phyloP scores from a whole-genome alignment of 2,888 invertebrate genomes.

The Pseudococcus jackbeardsleyi region DNA sequence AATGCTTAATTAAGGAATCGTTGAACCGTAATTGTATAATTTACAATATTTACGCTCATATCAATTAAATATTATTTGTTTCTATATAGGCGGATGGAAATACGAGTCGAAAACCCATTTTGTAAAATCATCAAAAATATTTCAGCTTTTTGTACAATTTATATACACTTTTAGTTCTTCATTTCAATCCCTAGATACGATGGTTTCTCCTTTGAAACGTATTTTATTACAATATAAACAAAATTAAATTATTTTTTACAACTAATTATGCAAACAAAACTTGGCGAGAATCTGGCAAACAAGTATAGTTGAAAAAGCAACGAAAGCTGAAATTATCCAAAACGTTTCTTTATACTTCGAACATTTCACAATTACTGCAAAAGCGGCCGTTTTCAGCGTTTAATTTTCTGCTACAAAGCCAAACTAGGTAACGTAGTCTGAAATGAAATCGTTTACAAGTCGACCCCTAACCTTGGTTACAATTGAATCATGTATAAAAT shows the following conservation, averaged over 20 bases:
- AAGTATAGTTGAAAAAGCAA: not conserved
- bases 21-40: not conserved
- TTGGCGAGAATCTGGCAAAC: not conserved
- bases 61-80: not conserved
- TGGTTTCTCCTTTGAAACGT: not conserved
- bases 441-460: too few relatives aligned
- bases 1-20: not conserved
- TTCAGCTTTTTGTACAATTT: not conserved
- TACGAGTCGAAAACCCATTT: not conserved
- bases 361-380: not conserved
- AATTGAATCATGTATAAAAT: too few relatives aligned
- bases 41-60: not conserved
- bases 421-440: not conserved
- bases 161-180: not conserved
- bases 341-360: conserved; percentile 3
- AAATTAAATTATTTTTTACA: not conserved
- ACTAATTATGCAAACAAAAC: conserved; percentile 22
- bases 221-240: not conserved
- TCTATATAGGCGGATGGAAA: not conserved
- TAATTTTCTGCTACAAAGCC: not conserved
- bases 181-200: not conserved
- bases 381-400: not conserved
- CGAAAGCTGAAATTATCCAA: not conserved
- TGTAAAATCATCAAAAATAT: not conserved
- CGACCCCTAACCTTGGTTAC: too few relatives aligned